phyloP scores from a whole-genome alignment of 2,888 invertebrate genomes.

The Apamea crenata region DNA sequence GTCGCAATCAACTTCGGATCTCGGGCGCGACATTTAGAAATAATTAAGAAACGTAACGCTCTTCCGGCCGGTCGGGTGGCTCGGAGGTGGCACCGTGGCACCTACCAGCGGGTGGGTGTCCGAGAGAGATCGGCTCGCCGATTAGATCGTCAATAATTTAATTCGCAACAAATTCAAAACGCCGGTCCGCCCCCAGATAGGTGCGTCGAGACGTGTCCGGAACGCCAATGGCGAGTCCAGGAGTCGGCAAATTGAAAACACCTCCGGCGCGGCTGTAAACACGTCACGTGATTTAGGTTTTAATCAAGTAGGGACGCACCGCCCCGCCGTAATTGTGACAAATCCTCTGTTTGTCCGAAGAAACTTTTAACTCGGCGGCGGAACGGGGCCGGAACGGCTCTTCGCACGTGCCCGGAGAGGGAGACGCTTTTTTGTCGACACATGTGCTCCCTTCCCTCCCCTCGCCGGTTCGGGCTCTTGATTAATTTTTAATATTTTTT shows the following conservation, averaged over 20 bases:
- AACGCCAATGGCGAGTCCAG: slow-evolving; percentile 88
- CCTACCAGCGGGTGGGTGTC: slow-evolving; percentile 54
- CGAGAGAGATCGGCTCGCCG: slow-evolving; percentile 79
- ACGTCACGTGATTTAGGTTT: slow-evolving; percentile 91
- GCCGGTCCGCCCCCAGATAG: slow-evolving; percentile 86
- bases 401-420: slow-evolving; percentile 88
- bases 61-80: slow-evolving; percentile 67
- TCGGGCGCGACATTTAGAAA: slow-evolving; percentile 84
- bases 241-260: slow-evolving; percentile 90
- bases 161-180: slow-evolving; percentile 90
- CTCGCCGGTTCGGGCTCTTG: slow-evolving; percentile 77
- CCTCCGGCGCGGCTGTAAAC: slow-evolving; percentile 90
- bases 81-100: slow-evolving; percentile 56
- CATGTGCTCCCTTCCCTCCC: slow-evolving; percentile 84
- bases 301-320: slow-evolving; percentile 90
- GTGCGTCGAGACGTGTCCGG: slow-evolving; percentile 88
- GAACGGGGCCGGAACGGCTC: slow-evolving; percentile 86
- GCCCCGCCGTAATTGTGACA: slow-evolving; percentile 90
- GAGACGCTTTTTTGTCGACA: slow-evolving; percentile 89
- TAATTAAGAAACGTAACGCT: slow-evolving; percentile 88
- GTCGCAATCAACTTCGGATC: slow-evolving; percentile 80
- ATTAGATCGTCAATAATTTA: slow-evolving; percentile 90
- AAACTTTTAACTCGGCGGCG: slow-evolving; percentile 89
- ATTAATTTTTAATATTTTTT: slow-evolving; percentile 91
- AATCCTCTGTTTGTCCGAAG: slow-evolving; percentile 91